Conservation (phyloP, 2,888 invertebrate genomes). For the Cheilosia pagana region DNA sequence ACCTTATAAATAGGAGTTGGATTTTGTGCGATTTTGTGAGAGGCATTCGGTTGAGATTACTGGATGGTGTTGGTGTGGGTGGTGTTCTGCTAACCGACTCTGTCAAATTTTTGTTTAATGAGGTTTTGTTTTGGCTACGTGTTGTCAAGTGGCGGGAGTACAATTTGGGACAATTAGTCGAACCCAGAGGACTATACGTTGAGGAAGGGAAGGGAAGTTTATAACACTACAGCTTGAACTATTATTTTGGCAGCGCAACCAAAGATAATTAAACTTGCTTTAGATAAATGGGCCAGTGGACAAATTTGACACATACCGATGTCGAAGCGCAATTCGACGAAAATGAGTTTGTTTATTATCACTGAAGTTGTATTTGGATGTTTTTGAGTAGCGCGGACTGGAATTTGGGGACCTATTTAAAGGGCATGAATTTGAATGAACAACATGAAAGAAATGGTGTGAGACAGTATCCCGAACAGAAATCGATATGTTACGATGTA, state of each 20-base stretch:
- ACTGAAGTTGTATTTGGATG: slow-evolving; percentile 35
- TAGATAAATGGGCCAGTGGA: slow-evolving; percentile 4
- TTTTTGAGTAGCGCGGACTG: slow-evolving; percentile 4
- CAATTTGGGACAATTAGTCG: slow-evolving; percentile 46
- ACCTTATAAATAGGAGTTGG: slow-evolving; percentile 56
- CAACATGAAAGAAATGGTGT: no score
- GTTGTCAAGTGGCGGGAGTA: slow-evolving; percentile 14
- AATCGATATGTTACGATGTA: no score
- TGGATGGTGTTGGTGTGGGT: background rate
- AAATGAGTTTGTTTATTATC: slow-evolving; percentile 38
- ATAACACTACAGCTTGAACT: background rate
- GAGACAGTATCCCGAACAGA: no score
- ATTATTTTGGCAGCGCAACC: slow-evolving; percentile 23
- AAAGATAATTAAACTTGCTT: slow-evolving; percentile 56
- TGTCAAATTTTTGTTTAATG: slow-evolving; percentile 39
- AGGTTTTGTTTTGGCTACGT: slow-evolving; percentile 33
- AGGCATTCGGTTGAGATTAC: slow-evolving; percentile 26
- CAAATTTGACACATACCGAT: background rate
- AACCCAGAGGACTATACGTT: slow-evolving; percentile 3
- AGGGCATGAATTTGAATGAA: no score
- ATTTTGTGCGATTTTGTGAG: slow-evolving; percentile 40
- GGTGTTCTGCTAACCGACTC: background rate
- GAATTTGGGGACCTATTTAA: slow-evolving; percentile 9
- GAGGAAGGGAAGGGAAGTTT: background rate
- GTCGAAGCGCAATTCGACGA: slow-evolving; percentile 32